Percentiles rank a stretch among this genome's conserved stretches.
phyloP scores from a whole-genome alignment of 2,888 invertebrate genomes.

The Drosophila antonietae region DNA sequence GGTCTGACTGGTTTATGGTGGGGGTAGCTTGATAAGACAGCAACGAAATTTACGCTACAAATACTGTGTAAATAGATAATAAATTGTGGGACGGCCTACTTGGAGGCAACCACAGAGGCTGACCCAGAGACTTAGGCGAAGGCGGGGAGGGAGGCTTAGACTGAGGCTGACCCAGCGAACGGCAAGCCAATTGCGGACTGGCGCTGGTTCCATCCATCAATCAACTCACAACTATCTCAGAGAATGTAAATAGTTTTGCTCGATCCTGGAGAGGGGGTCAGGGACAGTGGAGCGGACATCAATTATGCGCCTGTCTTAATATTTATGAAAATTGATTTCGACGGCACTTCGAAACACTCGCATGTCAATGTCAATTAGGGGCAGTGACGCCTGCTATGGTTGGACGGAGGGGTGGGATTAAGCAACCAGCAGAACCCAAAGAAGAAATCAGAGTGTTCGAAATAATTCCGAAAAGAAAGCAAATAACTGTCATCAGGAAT shows the following conservation, averaged over 20 bases:
- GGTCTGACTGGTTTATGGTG: neutral
- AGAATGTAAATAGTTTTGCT: slow-evolving; percentile 58
- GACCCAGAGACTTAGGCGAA: neutral
- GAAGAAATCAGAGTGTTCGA: slow-evolving; percentile 1
- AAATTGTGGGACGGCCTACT: slow-evolving; percentile 50
- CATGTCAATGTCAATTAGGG: slow-evolving; percentile 73
- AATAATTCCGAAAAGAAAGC: neutral
- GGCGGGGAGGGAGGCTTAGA: neutral
- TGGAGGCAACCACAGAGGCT: slow-evolving; percentile 13
- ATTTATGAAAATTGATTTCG: slow-evolving; percentile 77
- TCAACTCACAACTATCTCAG: slow-evolving; percentile 52
- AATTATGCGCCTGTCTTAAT: slow-evolving; percentile 76
- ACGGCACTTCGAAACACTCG: slow-evolving; percentile 51
- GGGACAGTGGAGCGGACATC: slow-evolving; percentile 42
- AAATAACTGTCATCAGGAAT: slow-evolving; percentile 2
- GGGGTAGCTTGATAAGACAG: slow-evolving; percentile 36
- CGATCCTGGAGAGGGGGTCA: neutral
- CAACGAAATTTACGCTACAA: slow-evolving; percentile 66
- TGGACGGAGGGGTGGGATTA: slow-evolving; percentile 15
- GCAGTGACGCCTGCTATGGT: slow-evolving; percentile 35
- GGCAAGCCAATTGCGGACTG: slow-evolving; percentile 39
- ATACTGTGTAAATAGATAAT: slow-evolving; percentile 70
- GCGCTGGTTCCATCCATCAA: slow-evolving; percentile 66
- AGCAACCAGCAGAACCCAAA: slow-evolving; percentile 27
- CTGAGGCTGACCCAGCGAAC: slow-evolving; percentile 12